These are phyloP conservation scores for Actinia tenebrosa DNA, from an alignment of 64 coral and sea anemone species.

Conservation along the genomic window DNA sequence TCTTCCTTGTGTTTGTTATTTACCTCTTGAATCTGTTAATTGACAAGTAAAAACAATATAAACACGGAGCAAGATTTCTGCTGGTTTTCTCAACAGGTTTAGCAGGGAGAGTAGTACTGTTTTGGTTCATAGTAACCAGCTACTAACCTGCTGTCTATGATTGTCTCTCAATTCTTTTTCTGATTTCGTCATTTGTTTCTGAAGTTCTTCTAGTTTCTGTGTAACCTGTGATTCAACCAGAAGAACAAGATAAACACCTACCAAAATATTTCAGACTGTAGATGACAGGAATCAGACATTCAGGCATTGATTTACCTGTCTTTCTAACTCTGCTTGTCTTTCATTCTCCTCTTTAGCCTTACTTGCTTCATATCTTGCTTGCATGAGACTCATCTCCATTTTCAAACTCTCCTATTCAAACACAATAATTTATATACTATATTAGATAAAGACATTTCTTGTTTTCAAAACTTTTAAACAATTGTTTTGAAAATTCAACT, in stretches of 20 bases:
- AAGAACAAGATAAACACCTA: background rate
- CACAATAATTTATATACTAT: background rate
- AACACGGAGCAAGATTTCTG: background rate
- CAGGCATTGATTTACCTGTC: constrained; percentile 33
- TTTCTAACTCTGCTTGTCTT: constrained; percentile 74
- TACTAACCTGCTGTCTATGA: constrained; percentile 76
- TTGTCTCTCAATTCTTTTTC: constrained; percentile 66
- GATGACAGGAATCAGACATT: too few relatives aligned
- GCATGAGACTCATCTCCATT: constrained; percentile 84
- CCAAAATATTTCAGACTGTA: background rate
- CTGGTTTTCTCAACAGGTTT: background rate
- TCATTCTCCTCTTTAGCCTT: constrained; percentile 82
- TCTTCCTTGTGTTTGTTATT: constrained; percentile 80
- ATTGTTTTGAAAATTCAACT: too few relatives aligned
- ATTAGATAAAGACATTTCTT: too few relatives aligned
- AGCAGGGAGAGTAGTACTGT: too few relatives aligned
- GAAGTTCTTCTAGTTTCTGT: constrained; percentile 62
- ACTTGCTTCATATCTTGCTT: constrained; percentile 84
- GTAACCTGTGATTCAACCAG: constrained; percentile 30
- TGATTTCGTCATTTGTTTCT: constrained; percentile 67
- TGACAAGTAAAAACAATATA: background rate
- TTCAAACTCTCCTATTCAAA: constrained; percentile 72
- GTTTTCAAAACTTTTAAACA: too few relatives aligned
- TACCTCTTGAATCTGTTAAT: constrained; percentile 66
- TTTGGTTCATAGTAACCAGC: too few relatives aligned